Percentiles rank a stretch among this genome's conserved stretches.
Conservation (phyloP, 2,888 invertebrate species). For the Drosophila atroscutellata region DNA sequence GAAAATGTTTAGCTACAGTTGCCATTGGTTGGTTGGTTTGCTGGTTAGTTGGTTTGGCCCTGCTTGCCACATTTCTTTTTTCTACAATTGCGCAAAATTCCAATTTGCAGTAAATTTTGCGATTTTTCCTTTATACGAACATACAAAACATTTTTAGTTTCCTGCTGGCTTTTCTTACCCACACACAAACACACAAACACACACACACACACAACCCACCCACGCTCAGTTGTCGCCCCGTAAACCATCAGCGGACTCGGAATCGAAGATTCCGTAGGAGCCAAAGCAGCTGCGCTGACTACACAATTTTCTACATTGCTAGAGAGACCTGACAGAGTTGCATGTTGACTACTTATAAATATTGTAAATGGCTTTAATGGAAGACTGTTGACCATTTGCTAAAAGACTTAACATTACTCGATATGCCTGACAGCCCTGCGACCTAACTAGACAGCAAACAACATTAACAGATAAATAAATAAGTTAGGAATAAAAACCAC, state of each 20-base stretch:
- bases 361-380: constrained; percentile 53
- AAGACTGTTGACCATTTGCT: constrained; percentile 49
- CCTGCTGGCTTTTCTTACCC: constrained; percentile 72
- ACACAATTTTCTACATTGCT: background rate
- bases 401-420: constrained; percentile 27
- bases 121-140: constrained; percentile 82
- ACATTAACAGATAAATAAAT: background rate
- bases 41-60: constrained; percentile 24
- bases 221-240: constrained; percentile 44
- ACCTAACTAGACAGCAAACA: constrained; percentile 20
- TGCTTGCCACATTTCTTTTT: constrained; percentile 67
- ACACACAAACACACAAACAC: constrained; percentile 29
- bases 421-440: constrained; percentile 22
- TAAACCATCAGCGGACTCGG: constrained; percentile 21
- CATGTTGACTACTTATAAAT: constrained; percentile 58
- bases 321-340: constrained; percentile 32
- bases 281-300: constrained; percentile 14
- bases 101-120: constrained; percentile 84
- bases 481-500: background rate
- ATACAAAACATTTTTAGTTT: constrained; percentile 82
- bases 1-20: constrained; percentile 53
- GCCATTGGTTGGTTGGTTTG: constrained; percentile 41
- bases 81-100: constrained; percentile 83
- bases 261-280: constrained; percentile 9
- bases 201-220: constrained; percentile 25